Conservation (phyloP, 2,888 invertebrate genomes). For the Acholoe squamosa region DNA sequence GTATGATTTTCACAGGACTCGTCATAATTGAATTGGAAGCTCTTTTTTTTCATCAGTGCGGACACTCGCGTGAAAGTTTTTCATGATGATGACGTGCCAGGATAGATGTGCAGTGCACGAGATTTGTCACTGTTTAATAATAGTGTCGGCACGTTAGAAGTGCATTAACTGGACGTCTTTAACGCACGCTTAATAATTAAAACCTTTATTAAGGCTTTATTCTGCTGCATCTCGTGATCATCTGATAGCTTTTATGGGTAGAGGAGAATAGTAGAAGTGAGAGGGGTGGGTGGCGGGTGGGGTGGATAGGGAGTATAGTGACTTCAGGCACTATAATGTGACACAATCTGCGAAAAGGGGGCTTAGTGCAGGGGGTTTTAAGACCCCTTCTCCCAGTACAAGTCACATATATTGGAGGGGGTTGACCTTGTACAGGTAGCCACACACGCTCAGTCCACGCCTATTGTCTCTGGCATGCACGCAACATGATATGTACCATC, state of each 20-base stretch:
- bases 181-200: conserved; percentile 4
- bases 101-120: neutral
- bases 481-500: neutral
- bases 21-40: conserved; percentile 53
- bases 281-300: no score
- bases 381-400: no score
- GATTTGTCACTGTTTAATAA: neutral
- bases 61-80: conserved; percentile 39
- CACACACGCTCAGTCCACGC: neutral
- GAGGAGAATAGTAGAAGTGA: no score
- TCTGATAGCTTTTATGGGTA: no score
- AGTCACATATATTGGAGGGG: no score
- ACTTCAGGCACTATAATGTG: no score
- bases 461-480: neutral
- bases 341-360: no score
- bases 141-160: neutral
- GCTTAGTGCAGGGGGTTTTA: no score
- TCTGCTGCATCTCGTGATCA: neutral
- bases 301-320: no score
- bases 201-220: neutral
- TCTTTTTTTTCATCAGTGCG: neutral
- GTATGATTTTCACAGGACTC: conserved; percentile 5
- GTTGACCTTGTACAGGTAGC: no score
- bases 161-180: conserved; percentile 18
- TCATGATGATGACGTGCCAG: conserved; percentile 9